Evolutionary conservation across 2,113 vertebrate species (phyloP), one percentile per base, ranked within the genome.

Genomic region (Melanerpes formicivorus): DNA sequence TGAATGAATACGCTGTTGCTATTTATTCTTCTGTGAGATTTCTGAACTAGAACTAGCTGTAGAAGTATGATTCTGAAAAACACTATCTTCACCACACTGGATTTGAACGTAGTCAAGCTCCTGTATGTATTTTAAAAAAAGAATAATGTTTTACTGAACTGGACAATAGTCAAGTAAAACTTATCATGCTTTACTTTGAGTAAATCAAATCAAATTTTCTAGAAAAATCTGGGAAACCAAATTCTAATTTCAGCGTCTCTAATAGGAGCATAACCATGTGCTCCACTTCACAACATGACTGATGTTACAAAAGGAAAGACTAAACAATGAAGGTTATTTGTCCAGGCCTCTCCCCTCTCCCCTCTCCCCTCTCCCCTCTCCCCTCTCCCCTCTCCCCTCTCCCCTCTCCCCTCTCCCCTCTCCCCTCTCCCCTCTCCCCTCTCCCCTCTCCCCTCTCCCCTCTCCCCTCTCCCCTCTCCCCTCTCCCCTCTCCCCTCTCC

Each of bases 11-110:
- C 17, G 14, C 66, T 90, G 18, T 56, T 93, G 93, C 54, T 75
- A 30, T 90, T 90, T 89, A 64, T 91, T 92, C 60, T 80, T 95
- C 74, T 54, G 29, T 66, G 66, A 30, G 19, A 90, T 84, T 81
- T 80, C 62, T 91, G 74, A 66, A 48, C 55, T 46, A 72, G 54
- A 78, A 58, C 11, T 85, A 80, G 58, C 34, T 80, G 83, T 85
- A 55, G 93, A 44, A 0, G 0, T 87, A 29, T 71, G 52, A 30
- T 88, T 97, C 32, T 87, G 72, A 80, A 87, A 89, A 93, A 46
- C 27, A 54, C 22, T 1, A 11, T 80, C 63, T 84, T 19, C 14
- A 73, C 81, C 60, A 44, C 46, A 37, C 46, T 10, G 7, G 6
- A 71, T 90, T 92, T 85, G 62, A 90, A 16, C 42, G 32, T 10